Evolutionary conservation across 2,888 invertebrate species (phyloP).

Genomic region (Nymphalis polychloros): DNA sequence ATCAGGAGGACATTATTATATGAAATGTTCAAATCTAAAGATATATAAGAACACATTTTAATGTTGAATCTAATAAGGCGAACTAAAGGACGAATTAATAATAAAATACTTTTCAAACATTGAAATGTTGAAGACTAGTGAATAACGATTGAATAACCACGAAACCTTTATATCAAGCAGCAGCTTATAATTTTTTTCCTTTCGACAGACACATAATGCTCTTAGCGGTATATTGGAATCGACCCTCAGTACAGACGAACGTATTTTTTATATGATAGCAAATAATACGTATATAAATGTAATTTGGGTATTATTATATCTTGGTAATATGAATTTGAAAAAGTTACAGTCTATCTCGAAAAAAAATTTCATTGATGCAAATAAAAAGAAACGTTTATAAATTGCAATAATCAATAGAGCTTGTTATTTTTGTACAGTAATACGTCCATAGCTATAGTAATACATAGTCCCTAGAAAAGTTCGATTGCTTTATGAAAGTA

Average conservation of each 20-base stretch:
- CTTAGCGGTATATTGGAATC: not conserved
- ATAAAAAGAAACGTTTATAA: no score
- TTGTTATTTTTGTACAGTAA: not conserved
- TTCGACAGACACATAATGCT: not conserved
- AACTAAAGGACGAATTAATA: no score
- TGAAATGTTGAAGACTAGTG: no score
- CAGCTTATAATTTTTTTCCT: constrained; percentile 1
- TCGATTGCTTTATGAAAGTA: constrained; percentile 19
- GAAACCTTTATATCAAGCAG: not conserved
- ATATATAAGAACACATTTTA: no score
- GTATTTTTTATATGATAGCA: not conserved
- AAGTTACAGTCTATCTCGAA: no score
- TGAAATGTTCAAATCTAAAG: no score
- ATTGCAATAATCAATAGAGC: not conserved
- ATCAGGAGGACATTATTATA: no score
- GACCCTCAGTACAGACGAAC: not conserved
- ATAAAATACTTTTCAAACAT: no score
- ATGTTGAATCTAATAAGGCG: no score
- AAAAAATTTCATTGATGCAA: no score
- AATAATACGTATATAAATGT: not conserved
- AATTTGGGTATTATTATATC: not conserved
- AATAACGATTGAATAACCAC: no score
- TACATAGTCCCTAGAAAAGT: constrained; percentile 16
- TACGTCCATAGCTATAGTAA: not conserved
- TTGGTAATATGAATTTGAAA: no score